A percentile compares a stretch with the other conserved stretches of the same genome.
phyloP scores from a whole-genome alignment of 2,113 vertebrate genomes.

The Athene cunicularia region DNA sequence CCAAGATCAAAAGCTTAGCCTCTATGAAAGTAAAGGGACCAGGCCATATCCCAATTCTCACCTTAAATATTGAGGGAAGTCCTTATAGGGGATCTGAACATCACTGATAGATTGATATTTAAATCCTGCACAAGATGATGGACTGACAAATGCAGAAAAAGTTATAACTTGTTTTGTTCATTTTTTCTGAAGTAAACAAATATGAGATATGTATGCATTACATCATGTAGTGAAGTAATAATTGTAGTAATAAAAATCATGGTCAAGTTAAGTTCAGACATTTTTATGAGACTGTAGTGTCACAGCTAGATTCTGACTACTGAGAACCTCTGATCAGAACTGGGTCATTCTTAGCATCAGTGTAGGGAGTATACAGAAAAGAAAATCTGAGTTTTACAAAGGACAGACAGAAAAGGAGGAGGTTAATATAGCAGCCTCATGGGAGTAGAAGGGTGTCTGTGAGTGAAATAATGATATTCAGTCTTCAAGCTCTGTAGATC shows the following conservation, averaged over 20 bases:
- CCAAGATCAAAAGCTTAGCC: background rate
- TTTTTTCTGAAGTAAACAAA: background rate
- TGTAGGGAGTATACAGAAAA: background rate
- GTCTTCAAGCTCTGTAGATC: background rate
- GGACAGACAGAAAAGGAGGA: background rate
- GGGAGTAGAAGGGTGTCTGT: background rate
- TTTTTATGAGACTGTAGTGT: background rate
- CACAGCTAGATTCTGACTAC: background rate
- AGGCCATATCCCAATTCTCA: background rate
- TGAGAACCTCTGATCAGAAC: background rate
- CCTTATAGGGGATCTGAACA: background rate
- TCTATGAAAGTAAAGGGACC: background rate
- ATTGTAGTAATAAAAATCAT: background rate
- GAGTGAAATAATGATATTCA: background rate
- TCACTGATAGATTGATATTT: background rate
- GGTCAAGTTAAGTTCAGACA: background rate
- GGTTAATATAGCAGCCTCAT: background rate
- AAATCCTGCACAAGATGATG: background rate
- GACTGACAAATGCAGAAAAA: background rate
- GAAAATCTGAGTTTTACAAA: background rate
- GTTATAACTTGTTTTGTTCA: background rate
- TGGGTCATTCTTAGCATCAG: background rate
- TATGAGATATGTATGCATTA: background rate
- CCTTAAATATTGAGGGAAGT: background rate
- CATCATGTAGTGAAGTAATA: background rate